Evolutionary conservation across 1,140 invertebrate genomes (phyloP).

Genomic region (Heliconius congener): DNA sequence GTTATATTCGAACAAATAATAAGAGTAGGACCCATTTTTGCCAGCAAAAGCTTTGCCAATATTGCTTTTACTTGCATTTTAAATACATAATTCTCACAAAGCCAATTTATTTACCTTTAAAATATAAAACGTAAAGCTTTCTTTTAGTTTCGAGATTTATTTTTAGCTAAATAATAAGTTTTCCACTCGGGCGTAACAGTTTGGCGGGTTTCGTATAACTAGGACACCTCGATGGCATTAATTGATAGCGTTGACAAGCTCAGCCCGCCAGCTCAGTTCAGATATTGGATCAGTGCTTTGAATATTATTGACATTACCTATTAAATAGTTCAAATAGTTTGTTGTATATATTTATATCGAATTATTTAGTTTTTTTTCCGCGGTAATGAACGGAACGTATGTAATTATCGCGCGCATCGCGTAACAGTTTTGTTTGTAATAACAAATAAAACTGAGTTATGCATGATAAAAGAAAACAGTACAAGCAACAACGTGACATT

Average conservation of each 20-base stretch:
- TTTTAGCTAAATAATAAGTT: slow-evolving; percentile 32
- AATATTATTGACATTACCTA: slow-evolving; percentile 28
- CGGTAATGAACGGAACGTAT: not conserved
- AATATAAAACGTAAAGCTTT: not conserved
- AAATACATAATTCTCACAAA: too few relatives aligned
- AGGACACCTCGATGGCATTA: slow-evolving; percentile 63
- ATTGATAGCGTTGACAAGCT: slow-evolving; percentile 67
- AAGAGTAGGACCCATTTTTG: too few relatives aligned
- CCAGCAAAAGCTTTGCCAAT: too few relatives aligned
- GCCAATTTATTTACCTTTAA: not conserved
- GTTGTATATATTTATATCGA: not conserved
- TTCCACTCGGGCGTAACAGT: slow-evolving; percentile 31
- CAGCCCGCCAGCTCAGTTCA: slow-evolving; percentile 37
- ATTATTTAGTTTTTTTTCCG: not conserved
- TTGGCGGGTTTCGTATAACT: slow-evolving; percentile 58
- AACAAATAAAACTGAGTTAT: not conserved
- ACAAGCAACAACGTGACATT: not conserved
- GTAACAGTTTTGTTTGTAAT: not conserved
- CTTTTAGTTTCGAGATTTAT: slow-evolving; percentile 17
- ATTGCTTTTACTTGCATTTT: too few relatives aligned
- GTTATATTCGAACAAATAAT: not conserved
- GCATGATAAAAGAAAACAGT: not conserved
- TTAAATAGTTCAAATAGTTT: slow-evolving; percentile 21
- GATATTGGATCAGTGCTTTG: slow-evolving; percentile 27
- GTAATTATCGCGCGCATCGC: not conserved